Conservation (phyloP, 2,797 vertebrate genomes). For the Leucoraja ocellata region DNA sequence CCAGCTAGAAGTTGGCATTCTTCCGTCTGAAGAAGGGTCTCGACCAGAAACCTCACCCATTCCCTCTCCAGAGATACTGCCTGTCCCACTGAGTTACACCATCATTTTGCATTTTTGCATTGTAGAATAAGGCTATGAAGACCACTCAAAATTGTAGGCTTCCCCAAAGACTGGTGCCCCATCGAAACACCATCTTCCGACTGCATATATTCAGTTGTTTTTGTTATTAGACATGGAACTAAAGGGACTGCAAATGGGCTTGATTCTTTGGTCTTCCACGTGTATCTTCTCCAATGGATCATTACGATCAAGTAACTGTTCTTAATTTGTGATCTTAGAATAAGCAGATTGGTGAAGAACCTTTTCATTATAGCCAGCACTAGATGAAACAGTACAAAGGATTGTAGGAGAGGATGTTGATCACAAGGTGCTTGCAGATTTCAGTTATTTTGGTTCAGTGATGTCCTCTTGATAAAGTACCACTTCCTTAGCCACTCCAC, state of each 20-base stretch:
- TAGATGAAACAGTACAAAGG: background rate
- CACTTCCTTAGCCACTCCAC: constrained; percentile 27
- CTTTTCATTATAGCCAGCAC: background rate
- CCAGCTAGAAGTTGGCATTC: too few relatives aligned
- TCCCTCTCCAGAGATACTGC: too few relatives aligned
- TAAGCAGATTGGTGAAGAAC: background rate
- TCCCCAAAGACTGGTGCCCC: too few relatives aligned
- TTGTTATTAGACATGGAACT: background rate
- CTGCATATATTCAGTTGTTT: too few relatives aligned
- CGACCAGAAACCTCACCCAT: too few relatives aligned
- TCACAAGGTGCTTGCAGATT: constrained; percentile 30
- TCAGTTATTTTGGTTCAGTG: constrained; percentile 26
- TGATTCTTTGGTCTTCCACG: background rate
- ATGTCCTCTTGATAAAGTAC: constrained; percentile 31
- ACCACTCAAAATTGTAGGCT: too few relatives aligned
- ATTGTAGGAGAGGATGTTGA: constrained; percentile 16
- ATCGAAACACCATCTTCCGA: too few relatives aligned
- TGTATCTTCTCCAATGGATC: background rate
- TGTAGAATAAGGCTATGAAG: too few relatives aligned
- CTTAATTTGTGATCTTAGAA: background rate
- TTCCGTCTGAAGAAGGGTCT: too few relatives aligned
- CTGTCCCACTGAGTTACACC: too few relatives aligned
- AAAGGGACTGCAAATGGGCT: background rate
- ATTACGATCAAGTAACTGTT: background rate
- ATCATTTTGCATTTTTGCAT: too few relatives aligned